Percentiles rank a stretch among this genome's conserved stretches.
Conservation (phyloP, 2,888 invertebrate genomes). For the Xanthostigma xanthostigma region DNA sequence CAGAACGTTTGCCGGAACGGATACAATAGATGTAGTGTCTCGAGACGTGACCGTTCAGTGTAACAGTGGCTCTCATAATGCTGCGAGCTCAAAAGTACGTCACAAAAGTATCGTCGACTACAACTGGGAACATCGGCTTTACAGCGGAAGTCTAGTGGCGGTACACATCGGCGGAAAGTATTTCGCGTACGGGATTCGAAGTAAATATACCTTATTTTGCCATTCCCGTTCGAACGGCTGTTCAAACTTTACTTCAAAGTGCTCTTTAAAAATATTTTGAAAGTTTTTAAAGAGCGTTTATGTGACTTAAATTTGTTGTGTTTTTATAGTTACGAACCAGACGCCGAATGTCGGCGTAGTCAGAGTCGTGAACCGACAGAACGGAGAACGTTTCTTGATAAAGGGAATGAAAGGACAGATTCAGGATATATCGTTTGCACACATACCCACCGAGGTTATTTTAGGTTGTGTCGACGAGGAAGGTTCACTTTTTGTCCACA, state of each 20-base stretch:
- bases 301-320: background rate
- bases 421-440: slow-evolving; percentile 85
- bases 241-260: too few relatives aligned
- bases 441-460: slow-evolving; percentile 58
- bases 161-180: slow-evolving; percentile 74
- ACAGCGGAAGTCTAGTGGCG: slow-evolving; percentile 75
- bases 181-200: slow-evolving; percentile 83
- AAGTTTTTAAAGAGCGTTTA: background rate
- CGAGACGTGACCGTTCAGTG: slow-evolving; percentile 55
- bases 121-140: slow-evolving; percentile 82
- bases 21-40: slow-evolving; percentile 39
- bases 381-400: slow-evolving; percentile 60
- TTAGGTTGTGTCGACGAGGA: slow-evolving; percentile 78
- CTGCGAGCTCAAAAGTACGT: slow-evolving; percentile 81
- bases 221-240: too few relatives aligned
- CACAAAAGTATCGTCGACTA: slow-evolving; percentile 82
- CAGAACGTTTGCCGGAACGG: slow-evolving; percentile 34
- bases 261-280: too few relatives aligned
- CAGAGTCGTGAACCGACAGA: slow-evolving; percentile 65
- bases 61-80: slow-evolving; percentile 55
- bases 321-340: slow-evolving; percentile 7
- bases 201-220: slow-evolving; percentile 31
- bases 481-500: slow-evolving; percentile 70
- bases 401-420: slow-evolving; percentile 80
- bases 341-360: slow-evolving; percentile 52